Percentiles rank a stretch among this genome's conserved stretches.
phyloP scores from a whole-genome alignment of 1,140 invertebrate genomes.

The Pogonognathellus flavescens region DNA sequence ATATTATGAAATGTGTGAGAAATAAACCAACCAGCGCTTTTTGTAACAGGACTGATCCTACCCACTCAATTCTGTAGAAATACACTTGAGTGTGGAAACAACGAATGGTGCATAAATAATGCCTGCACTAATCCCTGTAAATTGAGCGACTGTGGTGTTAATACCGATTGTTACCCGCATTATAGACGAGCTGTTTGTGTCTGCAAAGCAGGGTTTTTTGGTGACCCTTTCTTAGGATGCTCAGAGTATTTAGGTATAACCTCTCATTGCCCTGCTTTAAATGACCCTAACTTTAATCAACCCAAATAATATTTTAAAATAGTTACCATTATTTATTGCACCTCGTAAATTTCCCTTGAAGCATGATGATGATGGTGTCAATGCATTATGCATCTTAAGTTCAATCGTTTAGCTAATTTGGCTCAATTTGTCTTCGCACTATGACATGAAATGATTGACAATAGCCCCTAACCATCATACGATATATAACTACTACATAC shows the following conservation, averaged over 20 bases:
- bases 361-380: constrained; percentile 39
- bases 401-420: neutral
- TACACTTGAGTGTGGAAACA: constrained; percentile 72
- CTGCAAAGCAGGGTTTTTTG: constrained; percentile 75
- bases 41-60: constrained; percentile 47
- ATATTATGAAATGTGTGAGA: neutral
- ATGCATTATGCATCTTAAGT: neutral
- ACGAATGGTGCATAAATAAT: constrained; percentile 73
- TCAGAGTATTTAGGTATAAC: constrained; percentile 40
- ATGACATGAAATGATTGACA: constrained; percentile 8
- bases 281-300: neutral
- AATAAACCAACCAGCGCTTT: constrained; percentile 2
- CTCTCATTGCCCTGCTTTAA: constrained; percentile 6
- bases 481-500: constrained; percentile 7
- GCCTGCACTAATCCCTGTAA: constrained; percentile 75
- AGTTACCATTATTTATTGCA: no score
- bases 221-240: constrained; percentile 69
- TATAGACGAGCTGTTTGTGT: constrained; percentile 79
- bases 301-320: no score
- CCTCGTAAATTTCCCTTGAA: constrained; percentile 13
- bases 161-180: constrained; percentile 75
- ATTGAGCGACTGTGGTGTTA: constrained; percentile 75
- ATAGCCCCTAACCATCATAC: neutral
- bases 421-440: neutral
- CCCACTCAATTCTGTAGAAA: constrained; percentile 64